phyloP scores from a whole-genome alignment of 2,113 vertebrate genomes.

The Istiophorus platypterus region DNA sequence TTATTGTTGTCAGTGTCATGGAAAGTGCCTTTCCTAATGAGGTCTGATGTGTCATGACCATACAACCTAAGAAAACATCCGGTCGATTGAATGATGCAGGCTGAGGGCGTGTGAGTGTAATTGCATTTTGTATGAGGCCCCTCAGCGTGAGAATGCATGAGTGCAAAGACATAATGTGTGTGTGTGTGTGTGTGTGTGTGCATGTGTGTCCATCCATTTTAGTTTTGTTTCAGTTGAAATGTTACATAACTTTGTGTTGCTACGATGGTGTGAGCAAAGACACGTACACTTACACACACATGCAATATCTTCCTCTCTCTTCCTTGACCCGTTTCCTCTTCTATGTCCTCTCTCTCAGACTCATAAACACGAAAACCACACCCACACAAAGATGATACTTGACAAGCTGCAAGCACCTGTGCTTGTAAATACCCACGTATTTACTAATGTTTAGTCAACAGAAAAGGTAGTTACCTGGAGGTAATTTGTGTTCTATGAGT shows the following conservation, averaged over 20 bases:
- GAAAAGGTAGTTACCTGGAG: slow-evolving; percentile 18
- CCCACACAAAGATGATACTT: slow-evolving; percentile 39
- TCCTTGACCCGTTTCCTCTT: slow-evolving; percentile 31
- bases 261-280: slow-evolving; percentile 16
- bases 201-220: slow-evolving; percentile 23
- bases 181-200: neutral
- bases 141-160: neutral
- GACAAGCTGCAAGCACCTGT: slow-evolving; percentile 17
- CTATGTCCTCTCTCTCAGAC: slow-evolving; percentile 21
- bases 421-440: slow-evolving; percentile 18
- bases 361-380: slow-evolving; percentile 22
- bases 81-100: slow-evolving; percentile 13
- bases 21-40: slow-evolving; percentile 6
- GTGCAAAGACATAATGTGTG: neutral
- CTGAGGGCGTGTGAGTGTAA: slow-evolving; percentile 20
- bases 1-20: slow-evolving; percentile 10
- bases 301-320: neutral
- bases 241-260: slow-evolving; percentile 26
- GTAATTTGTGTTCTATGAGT: neutral
- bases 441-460: slow-evolving; percentile 11
- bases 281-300: neutral
- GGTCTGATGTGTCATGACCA: slow-evolving; percentile 36
- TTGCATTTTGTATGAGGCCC: slow-evolving; percentile 33
- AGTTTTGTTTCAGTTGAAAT: slow-evolving; percentile 22
- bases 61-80: slow-evolving; percentile 28